Evolutionary conservation across 2,113 vertebrate genomes (phyloP).

Genomic region (Lycaon pictus): DNA sequence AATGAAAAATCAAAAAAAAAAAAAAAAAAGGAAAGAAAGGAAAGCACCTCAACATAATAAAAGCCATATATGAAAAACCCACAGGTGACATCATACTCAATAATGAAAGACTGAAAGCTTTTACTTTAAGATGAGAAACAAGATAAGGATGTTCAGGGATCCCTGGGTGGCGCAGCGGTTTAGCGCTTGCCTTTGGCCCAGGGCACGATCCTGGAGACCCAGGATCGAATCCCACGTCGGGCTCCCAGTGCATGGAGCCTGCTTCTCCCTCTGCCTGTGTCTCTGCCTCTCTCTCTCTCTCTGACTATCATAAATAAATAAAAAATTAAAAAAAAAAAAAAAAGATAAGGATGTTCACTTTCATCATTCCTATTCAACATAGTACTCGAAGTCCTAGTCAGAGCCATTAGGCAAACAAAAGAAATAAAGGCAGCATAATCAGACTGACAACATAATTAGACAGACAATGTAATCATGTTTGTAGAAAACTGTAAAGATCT

Average conservation of each 20-base stretch:
- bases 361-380: background rate
- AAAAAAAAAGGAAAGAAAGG: background rate
- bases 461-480: background rate
- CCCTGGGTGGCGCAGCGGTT: too few relatives aligned
- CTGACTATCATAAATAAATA: too few relatives aligned
- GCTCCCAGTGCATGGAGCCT: too few relatives aligned
- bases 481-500: background rate
- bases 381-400: background rate
- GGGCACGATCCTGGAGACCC: too few relatives aligned
- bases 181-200: too few relatives aligned
- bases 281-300: too few relatives aligned
- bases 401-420: background rate
- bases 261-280: too few relatives aligned
- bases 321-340: too few relatives aligned
- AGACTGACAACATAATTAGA: background rate
- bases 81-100: background rate
- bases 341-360: background rate
- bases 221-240: too few relatives aligned
- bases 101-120: slow-evolving; percentile 7
- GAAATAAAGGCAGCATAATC: background rate
- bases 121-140: background rate
- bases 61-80: background rate
- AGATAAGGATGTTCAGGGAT: background rate
- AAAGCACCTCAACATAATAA: background rate
- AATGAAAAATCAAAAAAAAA: background rate